Percentiles rank a stretch among this genome's conserved stretches.
Conservation (phyloP, 2,888 invertebrate species). For the Caenorhabditis sp. region DNA sequence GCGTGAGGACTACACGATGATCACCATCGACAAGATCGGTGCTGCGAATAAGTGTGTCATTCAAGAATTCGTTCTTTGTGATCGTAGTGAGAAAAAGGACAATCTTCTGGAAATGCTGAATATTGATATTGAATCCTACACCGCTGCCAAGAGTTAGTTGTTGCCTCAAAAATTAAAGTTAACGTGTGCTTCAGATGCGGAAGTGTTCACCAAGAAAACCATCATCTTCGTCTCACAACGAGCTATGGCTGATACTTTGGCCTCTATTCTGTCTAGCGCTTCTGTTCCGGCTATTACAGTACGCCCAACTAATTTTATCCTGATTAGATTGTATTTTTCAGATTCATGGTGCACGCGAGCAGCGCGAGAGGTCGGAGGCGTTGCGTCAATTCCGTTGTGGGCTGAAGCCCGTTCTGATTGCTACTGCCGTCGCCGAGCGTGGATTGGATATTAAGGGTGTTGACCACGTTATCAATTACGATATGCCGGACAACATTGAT, state of each 20-base stretch:
- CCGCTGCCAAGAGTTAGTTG: slow-evolving; percentile 34
- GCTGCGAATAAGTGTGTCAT: slow-evolving; percentile 92
- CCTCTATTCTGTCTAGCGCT: slow-evolving; percentile 87
- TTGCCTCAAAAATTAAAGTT: background rate
- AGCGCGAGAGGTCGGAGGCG: slow-evolving; percentile 85
- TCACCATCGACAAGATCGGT: slow-evolving; percentile 92
- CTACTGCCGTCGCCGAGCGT: slow-evolving; percentile 93
- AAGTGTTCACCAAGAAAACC: slow-evolving; percentile 67
- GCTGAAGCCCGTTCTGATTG: slow-evolving; percentile 83
- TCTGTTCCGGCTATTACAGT: slow-evolving; percentile 84
- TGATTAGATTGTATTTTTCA: slow-evolving; percentile 1
- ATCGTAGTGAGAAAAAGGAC: slow-evolving; percentile 85
- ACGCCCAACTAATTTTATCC: background rate
- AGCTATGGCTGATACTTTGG: slow-evolving; percentile 91
- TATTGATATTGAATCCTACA: slow-evolving; percentile 59
- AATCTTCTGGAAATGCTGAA: slow-evolving; percentile 85
- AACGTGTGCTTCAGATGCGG: slow-evolving; percentile 55
- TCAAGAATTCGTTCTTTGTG: slow-evolving; percentile 82
- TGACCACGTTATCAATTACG: slow-evolving; percentile 81
- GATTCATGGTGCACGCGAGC: slow-evolving; percentile 83
- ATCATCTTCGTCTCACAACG: slow-evolving; percentile 94
- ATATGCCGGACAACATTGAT: slow-evolving; percentile 80
- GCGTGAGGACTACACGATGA: slow-evolving; percentile 86
- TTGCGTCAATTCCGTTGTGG: slow-evolving; percentile 84
- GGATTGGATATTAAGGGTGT: slow-evolving; percentile 82